Evolutionary conservation across 2,888 invertebrate genomes (phyloP).

Genomic region (Drepana falcataria): DNA sequence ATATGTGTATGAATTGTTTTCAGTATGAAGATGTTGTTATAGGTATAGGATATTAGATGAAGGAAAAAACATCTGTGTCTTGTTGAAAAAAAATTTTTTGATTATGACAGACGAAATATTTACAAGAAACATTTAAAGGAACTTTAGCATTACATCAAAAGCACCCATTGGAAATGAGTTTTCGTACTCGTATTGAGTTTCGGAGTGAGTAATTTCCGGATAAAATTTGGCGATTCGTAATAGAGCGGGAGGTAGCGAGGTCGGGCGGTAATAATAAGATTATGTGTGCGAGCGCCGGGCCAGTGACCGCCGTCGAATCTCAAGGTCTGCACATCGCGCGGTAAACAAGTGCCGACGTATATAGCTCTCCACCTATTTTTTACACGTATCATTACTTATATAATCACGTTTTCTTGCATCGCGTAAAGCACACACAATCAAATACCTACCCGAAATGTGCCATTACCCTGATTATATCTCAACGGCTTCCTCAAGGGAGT

Average conservation of each 20-base stretch:
- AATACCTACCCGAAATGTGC: too few relatives aligned
- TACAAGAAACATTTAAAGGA: too few relatives aligned
- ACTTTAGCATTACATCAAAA: too few relatives aligned
- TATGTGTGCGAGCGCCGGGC: constrained; percentile 52
- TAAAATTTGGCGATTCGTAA: constrained; percentile 40
- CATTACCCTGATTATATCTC: too few relatives aligned
- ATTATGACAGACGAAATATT: too few relatives aligned
- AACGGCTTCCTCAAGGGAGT: too few relatives aligned
- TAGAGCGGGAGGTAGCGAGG: constrained; percentile 34
- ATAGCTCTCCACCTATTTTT: constrained; percentile 3
- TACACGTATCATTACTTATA: not conserved
- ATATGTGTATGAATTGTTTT: too few relatives aligned
- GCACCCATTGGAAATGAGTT: too few relatives aligned
- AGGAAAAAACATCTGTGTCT: too few relatives aligned
- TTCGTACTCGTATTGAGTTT: constrained; percentile 2
- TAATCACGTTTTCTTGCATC: constrained; percentile 1
- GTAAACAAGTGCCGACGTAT: constrained; percentile 63
- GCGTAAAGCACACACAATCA: not conserved
- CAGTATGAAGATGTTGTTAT: too few relatives aligned
- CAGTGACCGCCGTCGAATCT: constrained; percentile 75
- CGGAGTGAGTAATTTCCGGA: constrained; percentile 42
- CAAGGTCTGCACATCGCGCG: constrained; percentile 69
- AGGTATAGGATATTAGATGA: too few relatives aligned
- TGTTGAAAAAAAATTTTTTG: too few relatives aligned
- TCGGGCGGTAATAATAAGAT: constrained; percentile 53